Base-by-base conservation (phyloP, 2,888 invertebrate species). In the Nasonia oneida region DNA sequence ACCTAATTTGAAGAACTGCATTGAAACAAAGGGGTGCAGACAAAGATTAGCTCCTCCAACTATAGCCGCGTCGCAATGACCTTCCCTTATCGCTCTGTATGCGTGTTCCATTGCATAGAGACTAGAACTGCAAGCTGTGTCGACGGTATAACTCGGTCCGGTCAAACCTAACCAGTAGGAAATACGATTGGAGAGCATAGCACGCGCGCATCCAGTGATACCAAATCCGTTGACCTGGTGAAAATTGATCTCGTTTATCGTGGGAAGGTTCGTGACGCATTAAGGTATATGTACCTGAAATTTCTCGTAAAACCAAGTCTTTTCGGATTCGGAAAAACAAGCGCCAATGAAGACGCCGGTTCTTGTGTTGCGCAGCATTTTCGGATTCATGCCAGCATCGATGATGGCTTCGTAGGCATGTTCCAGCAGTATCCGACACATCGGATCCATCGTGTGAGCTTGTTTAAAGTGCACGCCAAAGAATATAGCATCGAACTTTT, bases 121-220 rank as follows among this genome's bases (percentile, higher is more conserved):
- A 10, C 37, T 37, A 37, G 37, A 37, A 29, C 98, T 98, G 93
- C 98, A 99, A 0, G 98, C 98, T 0, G 98, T 98, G 93, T 99
- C 98, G 23, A 98, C 95, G 0, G 97, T 95, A 94, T 96, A 97
- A 4, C 98, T 98, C 0, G 98, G 98, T 0, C 98, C 98, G 90
- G 96, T 96, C 42, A 98, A 95, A 57, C 98, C 98, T 87, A 98
- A 95, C 94, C 96, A 96, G 93, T 97, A 98, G 3, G 98, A 98
- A 87, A 99, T 95, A 95, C 94, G 95, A 93, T 98, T 98, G 18
- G 98, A 97, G 91, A 98, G 95, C 98, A 98, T 98, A 8, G 98
- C 97, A 86, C 98, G 96, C 89, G 97, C 97, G 93, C 97, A 98
- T 67, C 98, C 96, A 64, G 95, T 95, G 91, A 96, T 94, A 86